Evolutionary conservation across 2,113 vertebrate species (phyloP).

Genomic region (Genyomyrus donnyi): DNA sequence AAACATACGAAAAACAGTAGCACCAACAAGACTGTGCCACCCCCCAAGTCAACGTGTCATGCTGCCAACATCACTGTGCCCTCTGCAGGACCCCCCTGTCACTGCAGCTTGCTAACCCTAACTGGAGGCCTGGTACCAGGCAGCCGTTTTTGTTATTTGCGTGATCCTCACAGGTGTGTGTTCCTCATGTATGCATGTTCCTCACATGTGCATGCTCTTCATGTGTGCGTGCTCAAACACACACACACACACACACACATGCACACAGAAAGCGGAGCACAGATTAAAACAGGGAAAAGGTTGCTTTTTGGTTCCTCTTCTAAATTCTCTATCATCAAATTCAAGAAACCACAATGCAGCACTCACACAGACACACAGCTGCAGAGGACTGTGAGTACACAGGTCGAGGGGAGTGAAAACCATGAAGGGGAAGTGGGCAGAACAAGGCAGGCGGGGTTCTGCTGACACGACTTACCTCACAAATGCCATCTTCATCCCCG

Average conservation of each 20-base stretch:
- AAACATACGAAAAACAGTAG: neutral
- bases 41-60: neutral
- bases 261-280: neutral
- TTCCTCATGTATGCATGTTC: neutral
- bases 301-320: neutral
- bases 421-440: neutral
- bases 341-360: neutral
- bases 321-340: neutral
- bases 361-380: neutral
- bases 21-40: neutral
- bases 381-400: neutral
- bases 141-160: neutral
- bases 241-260: neutral
- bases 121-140: neutral
- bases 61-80: neutral
- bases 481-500: conserved; percentile 34
- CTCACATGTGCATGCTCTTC: neutral
- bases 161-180: neutral
- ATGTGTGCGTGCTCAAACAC: neutral
- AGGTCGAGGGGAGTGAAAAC: neutral
- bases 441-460: neutral
- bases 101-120: neutral
- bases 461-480: conserved; percentile 27
- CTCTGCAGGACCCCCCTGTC: neutral
- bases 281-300: neutral